Evolutionary conservation across 2,888 invertebrate genomes (phyloP).

Genomic region (Cephus pulcher): DNA sequence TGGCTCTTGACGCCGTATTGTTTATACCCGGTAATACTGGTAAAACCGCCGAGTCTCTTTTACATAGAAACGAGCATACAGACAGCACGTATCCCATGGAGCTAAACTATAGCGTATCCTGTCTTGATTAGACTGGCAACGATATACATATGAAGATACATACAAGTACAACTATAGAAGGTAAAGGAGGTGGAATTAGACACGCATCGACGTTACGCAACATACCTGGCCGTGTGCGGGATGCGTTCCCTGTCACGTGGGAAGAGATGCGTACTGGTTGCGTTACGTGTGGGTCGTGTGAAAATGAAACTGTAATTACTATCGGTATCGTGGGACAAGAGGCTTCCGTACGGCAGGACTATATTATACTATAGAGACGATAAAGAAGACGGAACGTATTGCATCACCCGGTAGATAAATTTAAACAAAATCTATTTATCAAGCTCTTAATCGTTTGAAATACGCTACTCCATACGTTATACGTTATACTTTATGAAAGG

Average conservation of each 20-base stretch:
- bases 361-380: background rate
- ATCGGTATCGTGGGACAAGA: background rate
- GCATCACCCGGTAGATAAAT: background rate
- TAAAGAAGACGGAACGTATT: background rate
- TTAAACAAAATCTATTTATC: background rate
- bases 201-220: background rate
- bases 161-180: background rate
- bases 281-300: background rate
- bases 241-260: background rate
- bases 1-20: background rate
- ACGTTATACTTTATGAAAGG: background rate
- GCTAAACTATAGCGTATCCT: background rate
- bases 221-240: background rate
- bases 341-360: background rate
- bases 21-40: background rate
- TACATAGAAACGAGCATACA: background rate
- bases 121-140: background rate
- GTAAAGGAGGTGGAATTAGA: background rate
- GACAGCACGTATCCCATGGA: background rate
- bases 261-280: background rate
- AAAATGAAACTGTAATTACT: conserved; percentile 4
- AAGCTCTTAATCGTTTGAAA: background rate
- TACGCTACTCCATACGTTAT: background rate
- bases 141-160: background rate
- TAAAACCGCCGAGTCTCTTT: background rate